phyloP scores from a whole-genome alignment of 53 echinoderm and acorn worm species.

The Crossaster papposus region DNA sequence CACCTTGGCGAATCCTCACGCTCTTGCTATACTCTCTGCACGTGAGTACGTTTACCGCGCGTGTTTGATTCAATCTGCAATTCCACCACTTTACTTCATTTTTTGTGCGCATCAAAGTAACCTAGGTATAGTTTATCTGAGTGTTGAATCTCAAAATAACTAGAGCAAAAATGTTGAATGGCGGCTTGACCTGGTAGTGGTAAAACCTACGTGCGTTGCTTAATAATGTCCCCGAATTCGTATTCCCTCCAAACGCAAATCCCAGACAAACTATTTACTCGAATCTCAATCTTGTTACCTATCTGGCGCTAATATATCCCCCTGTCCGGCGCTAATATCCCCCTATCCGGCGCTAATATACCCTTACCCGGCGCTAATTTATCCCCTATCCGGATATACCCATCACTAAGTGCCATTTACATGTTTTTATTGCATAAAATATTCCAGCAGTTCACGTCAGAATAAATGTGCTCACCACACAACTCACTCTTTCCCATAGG shows the following conservation, averaged over 20 bases:
- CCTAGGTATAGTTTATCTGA: background rate
- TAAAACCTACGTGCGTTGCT: background rate
- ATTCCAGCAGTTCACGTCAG: background rate
- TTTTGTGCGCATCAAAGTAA: background rate
- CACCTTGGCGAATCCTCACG: background rate
- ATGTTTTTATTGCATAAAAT: background rate
- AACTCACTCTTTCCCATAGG: background rate
- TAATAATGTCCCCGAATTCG: background rate
- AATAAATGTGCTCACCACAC: conserved; percentile 12
- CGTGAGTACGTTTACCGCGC: background rate
- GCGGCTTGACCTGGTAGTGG: too few species aligned
- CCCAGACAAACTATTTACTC: background rate
- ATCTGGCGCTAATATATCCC: background rate
- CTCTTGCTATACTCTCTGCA: background rate
- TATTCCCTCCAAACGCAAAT: background rate
- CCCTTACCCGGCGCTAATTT: background rate
- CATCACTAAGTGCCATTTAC: conserved; percentile 25
- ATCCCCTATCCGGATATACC: background rate
- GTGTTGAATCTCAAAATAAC: background rate
- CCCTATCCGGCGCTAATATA: background rate
- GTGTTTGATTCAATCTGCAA: background rate
- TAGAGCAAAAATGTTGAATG: background rate
- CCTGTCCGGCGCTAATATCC: background rate
- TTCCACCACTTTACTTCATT: background rate
- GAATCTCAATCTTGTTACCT: background rate